phyloP scores from a whole-genome alignment of 2,888 invertebrate species.

The Pterostichus madidus region DNA sequence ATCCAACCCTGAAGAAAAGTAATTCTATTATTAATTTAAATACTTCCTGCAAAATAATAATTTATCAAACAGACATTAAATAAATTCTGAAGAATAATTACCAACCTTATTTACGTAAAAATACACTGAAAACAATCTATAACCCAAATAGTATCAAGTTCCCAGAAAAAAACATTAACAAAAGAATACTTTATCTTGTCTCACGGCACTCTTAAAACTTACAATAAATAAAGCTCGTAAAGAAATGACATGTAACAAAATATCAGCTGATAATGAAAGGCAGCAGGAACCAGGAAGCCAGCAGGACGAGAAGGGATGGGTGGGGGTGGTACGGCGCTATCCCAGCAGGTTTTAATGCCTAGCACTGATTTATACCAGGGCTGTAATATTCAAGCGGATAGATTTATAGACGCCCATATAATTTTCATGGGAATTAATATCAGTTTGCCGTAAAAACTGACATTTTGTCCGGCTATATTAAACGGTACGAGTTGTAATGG shows the following conservation, averaged over 20 bases:
- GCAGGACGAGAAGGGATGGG: neutral
- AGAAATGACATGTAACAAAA: slow-evolving; percentile 65
- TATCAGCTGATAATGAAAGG: slow-evolving; percentile 65
- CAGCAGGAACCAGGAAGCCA: slow-evolving; percentile 24
- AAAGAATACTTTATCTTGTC: slow-evolving; percentile 41
- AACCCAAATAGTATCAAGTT: slow-evolving; percentile 32
- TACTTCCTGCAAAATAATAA: neutral
- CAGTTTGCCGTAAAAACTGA: slow-evolving; percentile 67
- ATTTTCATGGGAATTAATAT: slow-evolving; percentile 67
- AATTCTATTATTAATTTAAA: neutral
- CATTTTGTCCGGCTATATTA: slow-evolving; percentile 60
- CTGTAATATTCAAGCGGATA: slow-evolving; percentile 66
- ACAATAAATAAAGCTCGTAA: slow-evolving; percentile 44
- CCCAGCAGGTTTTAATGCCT: slow-evolving; percentile 61
- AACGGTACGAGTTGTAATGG: slow-evolving; percentile 41
- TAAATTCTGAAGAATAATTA: slow-evolving; percentile 20
- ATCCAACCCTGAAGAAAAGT: neutral
- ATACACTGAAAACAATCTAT: slow-evolving; percentile 1
- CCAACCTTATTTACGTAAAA: slow-evolving; percentile 19
- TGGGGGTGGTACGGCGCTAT: slow-evolving; percentile 22
- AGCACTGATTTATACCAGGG: slow-evolving; percentile 61
- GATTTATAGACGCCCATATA: slow-evolving; percentile 66
- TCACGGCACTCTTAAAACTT: slow-evolving; percentile 29
- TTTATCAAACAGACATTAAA: slow-evolving; percentile 10
- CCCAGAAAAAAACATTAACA: slow-evolving; percentile 16